Evolutionary conservation across 2,888 invertebrate species (phyloP).

Genomic region (Drosophila paranaensis): DNA sequence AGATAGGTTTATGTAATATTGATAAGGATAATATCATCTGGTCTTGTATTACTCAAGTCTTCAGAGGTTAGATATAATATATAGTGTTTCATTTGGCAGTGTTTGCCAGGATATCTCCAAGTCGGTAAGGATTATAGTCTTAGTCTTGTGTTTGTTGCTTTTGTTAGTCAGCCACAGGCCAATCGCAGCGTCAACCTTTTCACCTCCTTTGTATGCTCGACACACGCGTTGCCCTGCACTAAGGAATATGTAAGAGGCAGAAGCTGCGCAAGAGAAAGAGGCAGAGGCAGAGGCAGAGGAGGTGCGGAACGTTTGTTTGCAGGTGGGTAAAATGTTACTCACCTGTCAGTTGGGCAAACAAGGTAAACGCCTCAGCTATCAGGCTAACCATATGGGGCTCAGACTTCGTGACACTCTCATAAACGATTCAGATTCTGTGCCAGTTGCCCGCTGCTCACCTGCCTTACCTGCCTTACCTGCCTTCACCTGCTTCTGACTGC

Average conservation of each 20-base stretch:
- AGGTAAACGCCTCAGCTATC: constrained; percentile 58
- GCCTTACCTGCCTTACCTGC: not conserved
- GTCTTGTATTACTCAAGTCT: no score
- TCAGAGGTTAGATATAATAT: no score
- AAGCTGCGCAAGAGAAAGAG: not conserved
- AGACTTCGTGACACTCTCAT: constrained; percentile 39
- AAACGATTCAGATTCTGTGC: constrained; percentile 58
- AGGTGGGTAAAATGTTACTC: constrained; percentile 58
- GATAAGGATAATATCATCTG: no score
- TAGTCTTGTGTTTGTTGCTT: constrained; percentile 30
- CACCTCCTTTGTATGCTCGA: constrained; percentile 60
- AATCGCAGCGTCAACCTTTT: constrained; percentile 24
- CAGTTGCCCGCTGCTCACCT: constrained; percentile 33
- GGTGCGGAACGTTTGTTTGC: not conserved
- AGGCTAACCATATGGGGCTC: constrained; percentile 47
- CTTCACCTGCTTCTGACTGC: not conserved
- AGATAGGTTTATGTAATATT: no score
- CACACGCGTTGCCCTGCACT: constrained; percentile 59
- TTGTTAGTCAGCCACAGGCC: constrained; percentile 6
- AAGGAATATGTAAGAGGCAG: constrained; percentile 25
- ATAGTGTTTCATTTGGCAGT: no score
- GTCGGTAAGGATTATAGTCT: not conserved
- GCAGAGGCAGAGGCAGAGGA: not conserved
- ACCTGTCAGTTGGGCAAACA: constrained; percentile 65
- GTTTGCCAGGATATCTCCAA: not conserved